Evolutionary conservation across 2,888 invertebrate species (phyloP).

Genomic region (Acleris holmiana): DNA sequence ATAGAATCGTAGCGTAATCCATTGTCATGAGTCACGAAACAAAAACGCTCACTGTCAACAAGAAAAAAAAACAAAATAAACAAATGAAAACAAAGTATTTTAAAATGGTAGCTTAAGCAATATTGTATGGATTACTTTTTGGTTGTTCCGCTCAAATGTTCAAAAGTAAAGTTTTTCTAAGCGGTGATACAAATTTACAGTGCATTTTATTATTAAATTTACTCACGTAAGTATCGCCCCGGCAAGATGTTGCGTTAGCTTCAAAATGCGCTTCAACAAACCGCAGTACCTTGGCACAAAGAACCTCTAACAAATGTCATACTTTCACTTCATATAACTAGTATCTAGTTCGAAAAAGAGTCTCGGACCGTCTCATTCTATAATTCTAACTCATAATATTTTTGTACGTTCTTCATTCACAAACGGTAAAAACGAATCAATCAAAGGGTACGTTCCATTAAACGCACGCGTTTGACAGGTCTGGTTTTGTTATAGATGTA

Average conservation of each 20-base stretch:
- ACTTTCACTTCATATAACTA: conserved; percentile 10
- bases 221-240: conserved; percentile 19
- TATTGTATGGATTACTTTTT: not conserved
- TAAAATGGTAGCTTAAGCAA: not conserved
- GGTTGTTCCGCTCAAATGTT: no score
- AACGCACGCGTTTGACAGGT: not conserved
- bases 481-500: no score
- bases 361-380: conserved; percentile 27
- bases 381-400: conserved; percentile 13
- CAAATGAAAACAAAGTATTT: conserved; percentile 2
- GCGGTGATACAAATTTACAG: not conserved
- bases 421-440: conserved; percentile 29
- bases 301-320: conserved; percentile 6
- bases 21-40: not conserved
- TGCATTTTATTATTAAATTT: conserved; percentile 6
- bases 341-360: not conserved
- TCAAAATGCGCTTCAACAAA: not conserved
- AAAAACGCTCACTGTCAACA: conserved; percentile 25
- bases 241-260: not conserved
- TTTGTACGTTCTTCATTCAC: conserved; percentile 23
- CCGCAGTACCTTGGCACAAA: conserved; percentile 1
- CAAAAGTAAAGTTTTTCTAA: not conserved
- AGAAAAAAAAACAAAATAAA: conserved; percentile 14
- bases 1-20: not conserved
- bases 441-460: conserved; percentile 17